A percentile compares a stretch with the other conserved stretches of the same genome.
Evolutionary conservation across 2,113 vertebrate genomes (phyloP).

Genomic region (Delphinapterus leucas): DNA sequence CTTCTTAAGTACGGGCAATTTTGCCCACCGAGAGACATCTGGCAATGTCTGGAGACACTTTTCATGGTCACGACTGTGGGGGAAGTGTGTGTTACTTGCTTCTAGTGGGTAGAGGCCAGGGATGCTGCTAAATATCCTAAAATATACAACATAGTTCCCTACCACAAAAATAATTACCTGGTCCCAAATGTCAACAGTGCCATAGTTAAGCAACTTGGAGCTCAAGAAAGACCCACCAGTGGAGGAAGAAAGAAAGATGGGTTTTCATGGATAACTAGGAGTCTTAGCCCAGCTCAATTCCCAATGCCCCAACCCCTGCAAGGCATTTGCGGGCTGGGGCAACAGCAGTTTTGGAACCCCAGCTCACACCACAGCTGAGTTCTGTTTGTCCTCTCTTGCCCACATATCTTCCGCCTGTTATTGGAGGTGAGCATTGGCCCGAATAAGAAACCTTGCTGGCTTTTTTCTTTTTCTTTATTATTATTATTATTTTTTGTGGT

Average conservation of each 20-base stretch:
- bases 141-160: background rate
- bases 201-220: background rate
- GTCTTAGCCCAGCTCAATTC: background rate
- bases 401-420: background rate
- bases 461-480: background rate
- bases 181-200: background rate
- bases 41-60: background rate
- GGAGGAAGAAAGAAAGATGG: background rate
- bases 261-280: background rate
- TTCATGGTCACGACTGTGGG: background rate
- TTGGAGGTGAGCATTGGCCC: background rate
- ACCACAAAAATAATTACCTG: background rate
- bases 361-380: background rate
- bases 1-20: background rate
- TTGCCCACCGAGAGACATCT: background rate
- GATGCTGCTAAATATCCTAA: background rate
- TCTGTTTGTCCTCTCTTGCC: background rate
- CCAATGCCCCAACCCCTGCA: background rate
- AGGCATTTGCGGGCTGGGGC: background rate
- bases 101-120: background rate
- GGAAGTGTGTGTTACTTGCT: background rate
- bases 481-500: too few relatives aligned
- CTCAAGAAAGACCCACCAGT: background rate
- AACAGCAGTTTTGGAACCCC: background rate
- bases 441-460: background rate